A percentile compares a stretch with the other conserved stretches of the same genome.
Conservation (phyloP, 2,888 invertebrate genomes). For the Scaptomyza parva region DNA sequence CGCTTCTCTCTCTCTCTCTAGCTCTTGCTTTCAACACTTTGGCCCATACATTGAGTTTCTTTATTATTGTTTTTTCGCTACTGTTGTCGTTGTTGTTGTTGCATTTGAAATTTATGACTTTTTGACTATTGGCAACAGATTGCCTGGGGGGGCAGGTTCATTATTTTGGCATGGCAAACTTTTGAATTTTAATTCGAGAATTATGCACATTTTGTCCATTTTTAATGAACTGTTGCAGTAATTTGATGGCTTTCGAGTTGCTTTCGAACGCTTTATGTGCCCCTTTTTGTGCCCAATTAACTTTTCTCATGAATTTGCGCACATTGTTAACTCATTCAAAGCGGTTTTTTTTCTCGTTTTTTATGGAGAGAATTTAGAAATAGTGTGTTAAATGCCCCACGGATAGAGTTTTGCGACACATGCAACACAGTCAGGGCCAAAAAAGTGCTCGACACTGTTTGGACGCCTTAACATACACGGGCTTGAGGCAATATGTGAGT, state of each 20-base stretch:
- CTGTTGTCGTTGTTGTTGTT: constrained; percentile 38
- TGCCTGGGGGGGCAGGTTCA: constrained; percentile 62
- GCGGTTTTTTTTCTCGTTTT: not conserved
- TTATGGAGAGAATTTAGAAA: constrained; percentile 1
- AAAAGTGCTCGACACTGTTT: constrained; percentile 9
- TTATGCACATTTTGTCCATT: constrained; percentile 67
- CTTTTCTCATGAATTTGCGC: constrained; percentile 29
- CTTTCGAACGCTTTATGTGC: constrained; percentile 29
- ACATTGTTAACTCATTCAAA: constrained; percentile 36
- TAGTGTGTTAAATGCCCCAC: constrained; percentile 18
- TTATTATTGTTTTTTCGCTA: constrained; percentile 13
- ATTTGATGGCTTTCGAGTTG: constrained; percentile 49
- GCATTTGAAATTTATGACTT: constrained; percentile 75
- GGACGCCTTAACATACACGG: not conserved
- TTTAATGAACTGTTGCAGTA: constrained; percentile 70
- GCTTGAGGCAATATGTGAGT: constrained; percentile 2
- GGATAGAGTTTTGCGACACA: constrained; percentile 21
- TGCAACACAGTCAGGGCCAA: constrained; percentile 37
- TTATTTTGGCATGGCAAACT: constrained; percentile 74
- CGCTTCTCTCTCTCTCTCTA: not conserved
- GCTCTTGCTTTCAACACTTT: constrained; percentile 60
- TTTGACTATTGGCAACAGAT: constrained; percentile 81
- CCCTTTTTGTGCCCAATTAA: constrained; percentile 39
- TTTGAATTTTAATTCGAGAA: constrained; percentile 78
- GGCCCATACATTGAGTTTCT: constrained; percentile 43